Conservation (phyloP, 2,797 vertebrate genomes). For the Hypotaenidia philippensis region DNA sequence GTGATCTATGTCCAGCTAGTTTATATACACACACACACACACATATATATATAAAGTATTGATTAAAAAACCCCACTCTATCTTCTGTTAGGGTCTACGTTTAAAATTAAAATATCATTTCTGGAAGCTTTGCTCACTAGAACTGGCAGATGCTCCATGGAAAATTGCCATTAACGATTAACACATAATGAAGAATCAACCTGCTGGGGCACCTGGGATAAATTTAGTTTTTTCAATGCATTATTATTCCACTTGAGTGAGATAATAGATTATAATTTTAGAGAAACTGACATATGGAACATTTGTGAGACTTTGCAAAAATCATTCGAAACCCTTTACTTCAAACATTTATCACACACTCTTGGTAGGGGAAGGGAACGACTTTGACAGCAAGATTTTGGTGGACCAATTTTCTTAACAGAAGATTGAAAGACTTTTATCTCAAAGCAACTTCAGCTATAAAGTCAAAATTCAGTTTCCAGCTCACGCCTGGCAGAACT, state of each 20-base stretch:
- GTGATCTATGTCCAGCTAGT: not conserved
- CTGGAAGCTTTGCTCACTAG: slow-evolving; percentile 24
- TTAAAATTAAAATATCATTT: slow-evolving; percentile 58
- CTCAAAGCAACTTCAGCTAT: not conserved
- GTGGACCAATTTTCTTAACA: not conserved
- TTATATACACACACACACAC: not conserved
- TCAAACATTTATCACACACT: not conserved
- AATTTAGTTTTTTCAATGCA: slow-evolving; percentile 51
- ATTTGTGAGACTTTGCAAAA: slow-evolving; percentile 49
- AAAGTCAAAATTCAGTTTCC: not conserved
- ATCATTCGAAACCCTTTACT: slow-evolving; percentile 46
- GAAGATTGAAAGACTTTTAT: not conserved
- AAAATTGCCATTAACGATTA: slow-evolving; percentile 70
- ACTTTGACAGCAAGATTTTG: not conserved
- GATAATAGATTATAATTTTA: slow-evolving; percentile 69
- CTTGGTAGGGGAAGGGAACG: not conserved
- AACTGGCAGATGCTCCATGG: slow-evolving; percentile 65
- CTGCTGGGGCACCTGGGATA: slow-evolving; percentile 64
- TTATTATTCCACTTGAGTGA: slow-evolving; percentile 69
- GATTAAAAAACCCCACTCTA: not conserved
- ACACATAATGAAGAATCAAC: slow-evolving; percentile 71
- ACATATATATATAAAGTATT: not conserved
- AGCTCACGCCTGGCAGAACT: not conserved
- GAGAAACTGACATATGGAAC: slow-evolving; percentile 64
- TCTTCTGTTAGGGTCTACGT: not conserved